Percentiles rank a stretch among this genome's conserved stretches.
Evolutionary conservation across 1,140 invertebrate genomes (phyloP).

Genomic region (Aphidius gifuensis): DNA sequence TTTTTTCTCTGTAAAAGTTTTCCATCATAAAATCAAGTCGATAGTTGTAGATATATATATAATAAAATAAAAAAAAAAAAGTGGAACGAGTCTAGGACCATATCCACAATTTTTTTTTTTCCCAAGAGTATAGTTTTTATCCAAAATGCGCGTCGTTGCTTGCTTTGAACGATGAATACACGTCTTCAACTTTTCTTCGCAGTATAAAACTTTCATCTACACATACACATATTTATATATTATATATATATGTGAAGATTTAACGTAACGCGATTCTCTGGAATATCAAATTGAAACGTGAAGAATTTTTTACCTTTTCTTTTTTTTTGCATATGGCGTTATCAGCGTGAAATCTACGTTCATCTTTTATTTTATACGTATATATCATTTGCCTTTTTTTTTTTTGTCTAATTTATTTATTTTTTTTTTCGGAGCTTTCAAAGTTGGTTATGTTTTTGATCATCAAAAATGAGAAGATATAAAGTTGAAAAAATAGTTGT

Average conservation of each 20-base stretch:
- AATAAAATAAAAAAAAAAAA: conserved; percentile 11
- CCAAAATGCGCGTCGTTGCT: conserved; percentile 1
- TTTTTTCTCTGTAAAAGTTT: no score
- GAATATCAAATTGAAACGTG: conserved; percentile 26
- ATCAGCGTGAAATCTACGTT: no score
- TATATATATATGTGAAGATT: conserved; percentile 2
- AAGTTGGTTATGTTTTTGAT: no score
- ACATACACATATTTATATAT: conserved; percentile 8
- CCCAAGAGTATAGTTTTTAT: conserved; percentile 13
- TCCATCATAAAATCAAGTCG: no score
- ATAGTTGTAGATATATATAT: conserved; percentile 22
- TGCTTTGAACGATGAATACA: conserved; percentile 12
- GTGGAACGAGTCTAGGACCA: neutral
- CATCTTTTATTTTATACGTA: no score
- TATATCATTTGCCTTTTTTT: no score
- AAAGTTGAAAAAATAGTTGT: no score
- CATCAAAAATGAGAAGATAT: no score
- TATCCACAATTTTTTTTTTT: conserved; percentile 16
- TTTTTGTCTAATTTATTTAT: no score
- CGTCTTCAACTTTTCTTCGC: conserved; percentile 17
- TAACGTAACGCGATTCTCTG: conserved; percentile 8
- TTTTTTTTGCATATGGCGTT: neutral
- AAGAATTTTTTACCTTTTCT: conserved; percentile 1
- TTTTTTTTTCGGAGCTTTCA: no score
- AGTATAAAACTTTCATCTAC: conserved; percentile 6